These are phyloP conservation scores for Balaenoptera acutorostrata DNA, from an alignment of 2,113 vertebrate genomes.

Conservation along the genomic window DNA sequence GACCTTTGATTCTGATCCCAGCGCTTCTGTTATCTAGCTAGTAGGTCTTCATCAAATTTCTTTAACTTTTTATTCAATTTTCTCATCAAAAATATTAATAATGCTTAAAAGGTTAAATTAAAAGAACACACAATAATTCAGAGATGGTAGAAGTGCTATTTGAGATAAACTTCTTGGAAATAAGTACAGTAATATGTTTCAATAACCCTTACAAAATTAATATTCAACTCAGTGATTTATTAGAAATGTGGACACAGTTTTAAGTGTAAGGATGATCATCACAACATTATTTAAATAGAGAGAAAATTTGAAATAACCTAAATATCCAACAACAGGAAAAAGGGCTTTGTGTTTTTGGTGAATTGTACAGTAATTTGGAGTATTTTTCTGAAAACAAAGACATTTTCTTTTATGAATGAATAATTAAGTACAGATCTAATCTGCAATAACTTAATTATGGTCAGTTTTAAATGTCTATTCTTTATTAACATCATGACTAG, in stretches of 20 bases:
- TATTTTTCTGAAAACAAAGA: not conserved
- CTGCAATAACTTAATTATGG: not conserved
- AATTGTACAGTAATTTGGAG: not conserved
- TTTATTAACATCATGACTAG: not conserved
- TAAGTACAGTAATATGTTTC: not conserved
- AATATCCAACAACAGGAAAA: not conserved
- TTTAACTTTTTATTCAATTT: not conserved
- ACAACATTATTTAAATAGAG: not conserved
- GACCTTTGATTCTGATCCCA: not conserved
- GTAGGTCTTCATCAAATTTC: not conserved
- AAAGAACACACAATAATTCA: not conserved
- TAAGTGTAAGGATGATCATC: not conserved
- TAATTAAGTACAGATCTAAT: not conserved
- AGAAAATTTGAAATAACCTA: not conserved
- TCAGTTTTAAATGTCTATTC: not conserved
- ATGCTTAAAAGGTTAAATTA: not conserved
- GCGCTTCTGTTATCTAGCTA: not conserved
- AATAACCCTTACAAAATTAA: not conserved
- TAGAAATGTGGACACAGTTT: not conserved
- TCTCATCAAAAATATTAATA: constrained; percentile 24
- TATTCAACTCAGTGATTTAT: not conserved
- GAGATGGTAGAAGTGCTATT: not conserved
- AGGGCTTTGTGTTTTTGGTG: not conserved
- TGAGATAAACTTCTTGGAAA: not conserved
- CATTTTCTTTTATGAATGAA: not conserved